phyloP scores from a whole-genome alignment of 1,140 invertebrate genomes.

The Cydia splendana region DNA sequence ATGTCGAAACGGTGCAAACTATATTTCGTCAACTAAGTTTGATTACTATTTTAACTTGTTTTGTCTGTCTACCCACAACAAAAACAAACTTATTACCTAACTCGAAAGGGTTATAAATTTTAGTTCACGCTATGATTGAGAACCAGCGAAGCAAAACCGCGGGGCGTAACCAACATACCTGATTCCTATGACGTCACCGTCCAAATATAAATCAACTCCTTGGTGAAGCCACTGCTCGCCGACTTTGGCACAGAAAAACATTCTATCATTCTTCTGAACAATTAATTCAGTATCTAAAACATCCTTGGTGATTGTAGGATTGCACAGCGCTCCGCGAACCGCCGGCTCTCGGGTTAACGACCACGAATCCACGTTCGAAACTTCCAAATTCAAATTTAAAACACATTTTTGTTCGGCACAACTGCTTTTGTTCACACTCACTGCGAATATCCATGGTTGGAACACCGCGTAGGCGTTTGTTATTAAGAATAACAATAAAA shows the following conservation, averaged over 20 bases:
- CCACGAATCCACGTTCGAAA: slow-evolving; percentile 55
- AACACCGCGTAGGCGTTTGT: slow-evolving; percentile 51
- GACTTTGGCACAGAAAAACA: slow-evolving; percentile 61
- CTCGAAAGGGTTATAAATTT: neutral
- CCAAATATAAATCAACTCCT: slow-evolving; percentile 59
- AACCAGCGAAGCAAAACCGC: slow-evolving; percentile 35
- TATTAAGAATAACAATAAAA: slow-evolving; percentile 67
- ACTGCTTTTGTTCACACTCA: slow-evolving; percentile 48
- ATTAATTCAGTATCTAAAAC: slow-evolving; percentile 40
- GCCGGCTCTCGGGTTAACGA: slow-evolving; percentile 57
- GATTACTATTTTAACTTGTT: neutral
- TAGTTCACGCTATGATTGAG: neutral
- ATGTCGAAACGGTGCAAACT: too few species aligned
- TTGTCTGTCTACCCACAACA: neutral
- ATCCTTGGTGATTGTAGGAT: slow-evolving; percentile 36
- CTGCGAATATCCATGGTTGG: slow-evolving; percentile 62
- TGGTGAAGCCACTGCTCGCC: slow-evolving; percentile 58
- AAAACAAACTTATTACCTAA: neutral
- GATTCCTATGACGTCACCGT: slow-evolving; percentile 60
- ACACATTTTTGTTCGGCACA: slow-evolving; percentile 58
- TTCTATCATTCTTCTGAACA: slow-evolving; percentile 44
- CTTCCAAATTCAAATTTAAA: slow-evolving; percentile 57
- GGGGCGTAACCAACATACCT: slow-evolving; percentile 43
- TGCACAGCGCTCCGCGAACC: slow-evolving; percentile 43
- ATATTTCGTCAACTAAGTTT: neutral